Base-by-base conservation (phyloP, 2,797 vertebrate species). In the Telmatherina bonti region DNA sequence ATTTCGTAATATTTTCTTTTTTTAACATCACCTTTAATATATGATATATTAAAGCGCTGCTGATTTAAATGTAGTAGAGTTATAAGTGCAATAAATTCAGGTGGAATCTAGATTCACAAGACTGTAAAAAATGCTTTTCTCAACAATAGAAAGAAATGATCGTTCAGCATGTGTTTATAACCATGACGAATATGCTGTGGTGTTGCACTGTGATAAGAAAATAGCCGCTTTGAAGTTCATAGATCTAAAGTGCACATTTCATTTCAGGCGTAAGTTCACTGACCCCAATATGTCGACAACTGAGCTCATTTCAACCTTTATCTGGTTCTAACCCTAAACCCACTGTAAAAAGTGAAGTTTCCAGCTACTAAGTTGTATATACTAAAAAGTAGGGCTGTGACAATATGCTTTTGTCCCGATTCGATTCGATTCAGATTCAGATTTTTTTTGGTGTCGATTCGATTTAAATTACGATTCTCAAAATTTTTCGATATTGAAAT, bases 171-270 rank as follows among this genome's bases (percentile, higher is more conserved):
- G 35, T 59, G 62, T 83, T 79, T 81, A 83, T 67, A 54, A 51
- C 61, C 30, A 41, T 3, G 4, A 65, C 27, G 63, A 41, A 75
- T 26, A 69, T 36, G 70, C 8, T 45, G 55, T 58, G 18, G 55
- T 68, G 61, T 72, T 61, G 47, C 67, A 43, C 45, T n/a, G 26
- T 71, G 85, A 88, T 85, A 89, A 88, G 72, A 38, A 67, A 38
- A 68, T 31, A 43, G 78, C 38, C 38, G 52, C 83, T 86, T 88
- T 87, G 76, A 82, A 86, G 84, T 85, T 84, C 60, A 68, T 70
- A 29, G 76, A 79, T 81, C 79, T 86, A 81, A 87, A 88, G 79
- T 80, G 57, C 85, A 84, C 45, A 20, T 68, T 72, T 63, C 61
- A 45, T 82, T 79, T 82, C 36, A 29, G 45, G 58, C 62, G 53